These are phyloP conservation scores for Limanda limanda DNA, from an alignment of 2,113 vertebrate genomes.

Conservation along the genomic window DNA sequence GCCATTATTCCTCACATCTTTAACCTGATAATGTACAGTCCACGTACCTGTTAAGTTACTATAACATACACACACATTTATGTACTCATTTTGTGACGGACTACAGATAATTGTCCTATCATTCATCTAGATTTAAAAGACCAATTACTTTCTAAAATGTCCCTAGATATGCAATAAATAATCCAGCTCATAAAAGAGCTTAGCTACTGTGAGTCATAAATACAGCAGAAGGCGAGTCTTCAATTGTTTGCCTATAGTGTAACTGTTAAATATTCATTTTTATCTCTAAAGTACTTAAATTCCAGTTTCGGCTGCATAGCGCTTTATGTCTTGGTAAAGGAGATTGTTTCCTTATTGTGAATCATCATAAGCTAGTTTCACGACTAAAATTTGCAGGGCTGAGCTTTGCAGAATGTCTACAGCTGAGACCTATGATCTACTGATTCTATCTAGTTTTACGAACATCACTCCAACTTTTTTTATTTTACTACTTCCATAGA, in stretches of 20 bases:
- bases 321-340: conserved; percentile 12
- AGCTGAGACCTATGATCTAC: conserved; percentile 30
- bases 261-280: conserved; percentile 23
- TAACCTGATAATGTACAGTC: conserved; percentile 32
- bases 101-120: conserved; percentile 8
- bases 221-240: conserved; percentile 35
- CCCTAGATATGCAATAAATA: conserved; percentile 59
- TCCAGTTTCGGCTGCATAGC: conserved; percentile 22
- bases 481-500: background rate
- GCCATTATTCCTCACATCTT: conserved; percentile 25
- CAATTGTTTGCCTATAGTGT: conserved; percentile 37
- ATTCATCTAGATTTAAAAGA: conserved; percentile 44
- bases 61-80: conserved; percentile 37
- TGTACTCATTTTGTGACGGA: conserved; percentile 18
- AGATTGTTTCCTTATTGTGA: conserved; percentile 24
- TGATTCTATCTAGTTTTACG: background rate
- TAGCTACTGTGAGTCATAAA: conserved; percentile 34
- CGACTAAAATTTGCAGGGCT: conserved; percentile 21
- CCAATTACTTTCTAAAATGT: conserved; percentile 42
- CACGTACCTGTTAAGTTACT: conserved; percentile 21
- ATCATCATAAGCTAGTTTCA: conserved; percentile 24
- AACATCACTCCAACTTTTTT: conserved; percentile 2
- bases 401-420: conserved; percentile 32
- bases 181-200: conserved; percentile 35
- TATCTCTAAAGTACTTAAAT: conserved; percentile 18